Conservation (phyloP, 2,797 vertebrate species). For the Acanthurus tractus region DNA sequence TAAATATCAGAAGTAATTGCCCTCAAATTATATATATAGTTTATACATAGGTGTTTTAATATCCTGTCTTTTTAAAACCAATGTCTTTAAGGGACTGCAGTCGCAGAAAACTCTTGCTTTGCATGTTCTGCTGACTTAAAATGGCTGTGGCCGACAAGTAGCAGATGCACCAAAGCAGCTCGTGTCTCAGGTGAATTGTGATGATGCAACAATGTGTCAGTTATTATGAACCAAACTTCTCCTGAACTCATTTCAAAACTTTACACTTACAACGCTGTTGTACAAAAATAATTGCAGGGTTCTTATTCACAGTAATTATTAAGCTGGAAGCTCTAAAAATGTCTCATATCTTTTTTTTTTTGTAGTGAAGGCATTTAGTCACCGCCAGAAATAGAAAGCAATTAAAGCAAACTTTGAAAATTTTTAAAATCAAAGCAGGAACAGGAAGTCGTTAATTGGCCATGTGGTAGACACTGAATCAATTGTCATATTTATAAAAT, state of each 20-base stretch:
- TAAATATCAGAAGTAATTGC: no score
- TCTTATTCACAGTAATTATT: no score
- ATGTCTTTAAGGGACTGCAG: no score
- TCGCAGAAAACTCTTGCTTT: not conserved
- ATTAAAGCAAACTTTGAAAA: not conserved
- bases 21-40: no score
- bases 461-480: not conserved
- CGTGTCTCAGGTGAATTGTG: not conserved
- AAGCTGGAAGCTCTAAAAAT: no score
- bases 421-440: not conserved
- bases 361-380: not conserved
- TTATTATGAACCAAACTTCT: not conserved
- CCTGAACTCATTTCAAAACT: not conserved
- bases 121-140: not conserved
- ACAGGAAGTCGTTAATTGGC: not conserved
- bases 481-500: conserved; percentile 1
- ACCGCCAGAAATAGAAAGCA: not conserved
- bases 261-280: no score
- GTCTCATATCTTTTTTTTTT: no score
- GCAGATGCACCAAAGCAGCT: not conserved
- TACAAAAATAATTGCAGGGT: no score
- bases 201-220: not conserved
- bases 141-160: not conserved
- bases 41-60: no score
- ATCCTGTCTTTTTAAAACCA: no score